These are phyloP conservation scores for Drosophila grimshawi DNA, from an alignment of 1,140 invertebrate species.

Conservation along the genomic window DNA sequence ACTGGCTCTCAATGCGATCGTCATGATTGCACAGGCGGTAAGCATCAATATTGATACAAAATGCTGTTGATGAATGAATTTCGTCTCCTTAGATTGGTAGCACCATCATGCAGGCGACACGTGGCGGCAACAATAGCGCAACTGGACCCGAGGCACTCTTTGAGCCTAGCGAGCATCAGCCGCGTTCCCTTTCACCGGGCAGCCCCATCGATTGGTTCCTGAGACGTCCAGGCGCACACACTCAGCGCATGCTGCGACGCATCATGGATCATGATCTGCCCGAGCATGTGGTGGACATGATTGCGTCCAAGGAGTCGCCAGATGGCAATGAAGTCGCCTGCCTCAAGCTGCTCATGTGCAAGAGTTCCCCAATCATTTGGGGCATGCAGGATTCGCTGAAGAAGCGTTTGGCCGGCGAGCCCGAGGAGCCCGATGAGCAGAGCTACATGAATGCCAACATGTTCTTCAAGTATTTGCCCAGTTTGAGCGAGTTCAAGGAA, in stretches of 20 bases:
- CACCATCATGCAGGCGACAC: conserved; percentile 59
- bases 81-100: conserved; percentile 62
- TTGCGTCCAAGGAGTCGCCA: conserved; percentile 85
- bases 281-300: conserved; percentile 85
- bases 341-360: conserved; percentile 90
- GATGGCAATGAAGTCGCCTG: conserved; percentile 86
- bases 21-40: conserved; percentile 94
- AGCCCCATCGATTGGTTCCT: conserved; percentile 85
- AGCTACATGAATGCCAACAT: conserved; percentile 77
- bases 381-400: conserved; percentile 89
- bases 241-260: conserved; percentile 86
- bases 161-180: conserved; percentile 63
- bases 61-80: background rate
- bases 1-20: conserved; percentile 91
- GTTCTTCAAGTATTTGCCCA: conserved; percentile 88
- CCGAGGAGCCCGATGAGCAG: conserved; percentile 45
- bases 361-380: conserved; percentile 90
- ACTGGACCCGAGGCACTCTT: conserved; percentile 65
- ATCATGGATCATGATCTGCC: conserved; percentile 87
- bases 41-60: conserved; percentile 38
- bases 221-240: conserved; percentile 84
- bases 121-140: background rate
- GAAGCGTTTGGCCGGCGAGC: conserved; percentile 67
- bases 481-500: conserved; percentile 86
- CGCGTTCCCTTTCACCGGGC: conserved; percentile 62